Evolutionary conservation across 1,140 invertebrate species (phyloP).

Genomic region (Yoshiicerus persimilis): DNA sequence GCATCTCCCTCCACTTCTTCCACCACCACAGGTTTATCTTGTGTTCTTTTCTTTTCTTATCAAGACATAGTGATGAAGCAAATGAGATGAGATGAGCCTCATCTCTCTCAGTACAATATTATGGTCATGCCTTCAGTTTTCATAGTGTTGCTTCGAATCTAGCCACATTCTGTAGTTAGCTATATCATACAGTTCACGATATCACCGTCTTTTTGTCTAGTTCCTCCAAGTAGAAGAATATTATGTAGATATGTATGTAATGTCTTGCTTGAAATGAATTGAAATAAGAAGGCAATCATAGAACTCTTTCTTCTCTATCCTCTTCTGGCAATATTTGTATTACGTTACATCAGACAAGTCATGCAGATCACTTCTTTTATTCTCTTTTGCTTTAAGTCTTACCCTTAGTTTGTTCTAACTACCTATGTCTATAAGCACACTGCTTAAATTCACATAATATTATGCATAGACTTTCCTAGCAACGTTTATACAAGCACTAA

Average conservation of each 20-base stretch:
- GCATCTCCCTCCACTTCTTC: background rate
- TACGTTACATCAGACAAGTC: background rate
- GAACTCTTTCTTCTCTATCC: background rate
- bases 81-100: constrained; percentile 11
- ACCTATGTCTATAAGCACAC: too few species aligned
- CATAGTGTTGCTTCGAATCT: background rate
- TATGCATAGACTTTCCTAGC: too few species aligned
- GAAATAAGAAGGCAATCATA: background rate
- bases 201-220: background rate
- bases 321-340: background rate
- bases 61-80: constrained; percentile 16
- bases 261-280: background rate
- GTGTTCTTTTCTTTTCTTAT: constrained; percentile 8
- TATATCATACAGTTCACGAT: background rate
- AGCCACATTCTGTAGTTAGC: background rate
- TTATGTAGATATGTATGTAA: background rate
- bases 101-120: background rate
- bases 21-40: background rate
- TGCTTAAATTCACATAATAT: too few species aligned
- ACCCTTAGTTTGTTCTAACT: too few species aligned
- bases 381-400: too few species aligned
- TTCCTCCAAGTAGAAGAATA: background rate
- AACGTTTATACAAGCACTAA: too few species aligned
- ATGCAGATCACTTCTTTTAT: background rate
- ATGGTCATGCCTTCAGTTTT: background rate